Percentiles rank a stretch among this genome's conserved stretches.
Evolutionary conservation across 2,888 invertebrate species (phyloP).

Genomic region (Neoascia interrupta): DNA sequence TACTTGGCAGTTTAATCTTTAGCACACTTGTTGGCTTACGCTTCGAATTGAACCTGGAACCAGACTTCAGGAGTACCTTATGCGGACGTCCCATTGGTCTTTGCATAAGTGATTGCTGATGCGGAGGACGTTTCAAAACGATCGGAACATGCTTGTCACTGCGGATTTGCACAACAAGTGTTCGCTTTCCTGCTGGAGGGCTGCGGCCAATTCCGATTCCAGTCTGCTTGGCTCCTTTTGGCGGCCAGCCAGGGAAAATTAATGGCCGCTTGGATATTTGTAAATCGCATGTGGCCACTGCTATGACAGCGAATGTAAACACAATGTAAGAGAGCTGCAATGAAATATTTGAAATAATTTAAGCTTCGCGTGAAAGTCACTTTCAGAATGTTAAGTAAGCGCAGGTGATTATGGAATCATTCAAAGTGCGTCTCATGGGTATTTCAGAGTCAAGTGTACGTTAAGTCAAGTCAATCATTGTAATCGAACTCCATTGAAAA

Average conservation of each 20-base stretch:
- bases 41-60: conserved; percentile 41
- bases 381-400: conserved; percentile 61
- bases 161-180: conserved; percentile 78
- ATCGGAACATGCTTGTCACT: conserved; percentile 78
- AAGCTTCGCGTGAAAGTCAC: conserved; percentile 18
- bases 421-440: conserved; percentile 9
- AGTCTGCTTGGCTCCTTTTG: conserved; percentile 74
- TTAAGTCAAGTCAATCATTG: conserved; percentile 30
- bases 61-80: conserved; percentile 62
- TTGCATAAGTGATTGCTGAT: conserved; percentile 64
- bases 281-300: conserved; percentile 73
- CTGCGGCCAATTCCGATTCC: conserved; percentile 51
- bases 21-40: conserved; percentile 74
- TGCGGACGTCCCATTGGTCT: conserved; percentile 54
- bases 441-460: conserved; percentile 37
- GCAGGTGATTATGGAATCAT: conserved; percentile 25
- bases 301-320: conserved; percentile 64
- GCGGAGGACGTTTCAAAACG: conserved; percentile 75
- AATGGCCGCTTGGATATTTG: conserved; percentile 73
- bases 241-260: conserved; percentile 74
- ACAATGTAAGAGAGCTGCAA: conserved; percentile 52
- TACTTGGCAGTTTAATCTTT: conserved; percentile 76
- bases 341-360: conserved; percentile 1
- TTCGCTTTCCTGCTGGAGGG: conserved; percentile 73
- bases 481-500: conserved; percentile 14